phyloP scores from a whole-genome alignment of 1,140 invertebrate genomes.

The Stegodyphus mimosarum region DNA sequence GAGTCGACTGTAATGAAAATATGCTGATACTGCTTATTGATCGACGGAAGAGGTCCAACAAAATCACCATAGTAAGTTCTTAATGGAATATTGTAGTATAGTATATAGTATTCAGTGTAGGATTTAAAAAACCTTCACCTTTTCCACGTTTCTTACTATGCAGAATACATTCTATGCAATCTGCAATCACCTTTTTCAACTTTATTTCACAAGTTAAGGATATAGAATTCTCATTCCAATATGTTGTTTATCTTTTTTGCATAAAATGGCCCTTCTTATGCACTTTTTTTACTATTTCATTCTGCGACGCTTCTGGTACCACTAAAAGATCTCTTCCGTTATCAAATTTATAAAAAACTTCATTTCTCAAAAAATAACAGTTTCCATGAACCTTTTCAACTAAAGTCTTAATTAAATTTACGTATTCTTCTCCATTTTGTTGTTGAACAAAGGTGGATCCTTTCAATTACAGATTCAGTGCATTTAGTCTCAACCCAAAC shows the following conservation, averaged over 20 bases:
- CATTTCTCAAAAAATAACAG: too few species aligned
- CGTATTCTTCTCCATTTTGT: too few species aligned
- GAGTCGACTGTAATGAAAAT: not conserved
- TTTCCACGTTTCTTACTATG: slow-evolving; percentile 10
- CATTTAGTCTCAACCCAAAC: not conserved
- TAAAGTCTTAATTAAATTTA: too few species aligned
- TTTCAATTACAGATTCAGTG: too few species aligned
- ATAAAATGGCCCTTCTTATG: too few species aligned
- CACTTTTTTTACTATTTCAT: too few species aligned
- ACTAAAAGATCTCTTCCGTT: too few species aligned
- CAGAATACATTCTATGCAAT: not conserved
- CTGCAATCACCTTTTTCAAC: slow-evolving; percentile 5
- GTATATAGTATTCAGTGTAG: slow-evolving; percentile 2
- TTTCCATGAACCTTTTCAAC: too few species aligned
- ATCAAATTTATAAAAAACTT: too few species aligned
- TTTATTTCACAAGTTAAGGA: not conserved
- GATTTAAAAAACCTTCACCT: slow-evolving; percentile 17
- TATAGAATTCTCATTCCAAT: not conserved
- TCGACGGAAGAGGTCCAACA: slow-evolving; percentile 7
- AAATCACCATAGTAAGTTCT: slow-evolving; percentile 10
- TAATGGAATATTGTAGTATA: not conserved
- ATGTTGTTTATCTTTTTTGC: too few species aligned
- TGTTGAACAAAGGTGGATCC: too few species aligned
- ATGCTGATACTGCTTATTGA: slow-evolving; percentile 9
- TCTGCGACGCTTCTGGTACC: too few species aligned